Evolutionary conservation across 1,140 invertebrate species (phyloP), one percentile per base, ranked within the genome.

Genomic region (Orchestia grillus): DNA sequence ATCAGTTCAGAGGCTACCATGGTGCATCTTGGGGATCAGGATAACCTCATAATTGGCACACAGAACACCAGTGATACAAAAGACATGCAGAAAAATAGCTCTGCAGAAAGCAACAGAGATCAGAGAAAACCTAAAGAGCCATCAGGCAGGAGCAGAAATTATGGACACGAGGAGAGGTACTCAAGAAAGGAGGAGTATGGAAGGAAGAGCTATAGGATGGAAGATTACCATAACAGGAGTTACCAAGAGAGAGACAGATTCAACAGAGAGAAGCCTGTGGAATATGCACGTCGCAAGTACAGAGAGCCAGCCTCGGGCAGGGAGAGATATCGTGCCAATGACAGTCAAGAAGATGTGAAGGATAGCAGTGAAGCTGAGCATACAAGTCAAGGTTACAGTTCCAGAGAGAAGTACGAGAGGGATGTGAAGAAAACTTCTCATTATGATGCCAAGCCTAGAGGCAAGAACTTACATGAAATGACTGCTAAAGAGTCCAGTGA

Each of bases 321-420:
- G 44, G 92, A 94, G 41, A 91, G 41, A 42, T 42, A 91, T 91
- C 23, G 88, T 23, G 41, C 28, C 11, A 42, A 91, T 44, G 88
- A 91, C 41, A 91, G 88, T 94, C 44, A 94, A 44, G 44, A 94
- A n/a, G 92, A 94, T 45, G 6, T 44, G 16, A 45, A 94, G 44
- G 40, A 94, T 11, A 94, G 44, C 44, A 94, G 44, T 94, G 44
- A 44, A 47, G 44, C 43, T 47, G 44, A 45, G 44, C 88, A 43
- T 36, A 36, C 87, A 16, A 41, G 88, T 42, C 88, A 90, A 11
- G 88, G 62, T 28, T 77, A 90, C n/a, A 90, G 88, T 11, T 44
- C 88, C 1, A 42, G 88, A 90, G 41, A 90, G 41, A 44, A 44
- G 28, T 41, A 90, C 16, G 88, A 42, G 0, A 42, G n/a, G n/a